Evolutionary conservation across 1,140 invertebrate genomes (phyloP), one percentile per base, ranked within the genome.

Genomic region (Heterodera carotae): DNA sequence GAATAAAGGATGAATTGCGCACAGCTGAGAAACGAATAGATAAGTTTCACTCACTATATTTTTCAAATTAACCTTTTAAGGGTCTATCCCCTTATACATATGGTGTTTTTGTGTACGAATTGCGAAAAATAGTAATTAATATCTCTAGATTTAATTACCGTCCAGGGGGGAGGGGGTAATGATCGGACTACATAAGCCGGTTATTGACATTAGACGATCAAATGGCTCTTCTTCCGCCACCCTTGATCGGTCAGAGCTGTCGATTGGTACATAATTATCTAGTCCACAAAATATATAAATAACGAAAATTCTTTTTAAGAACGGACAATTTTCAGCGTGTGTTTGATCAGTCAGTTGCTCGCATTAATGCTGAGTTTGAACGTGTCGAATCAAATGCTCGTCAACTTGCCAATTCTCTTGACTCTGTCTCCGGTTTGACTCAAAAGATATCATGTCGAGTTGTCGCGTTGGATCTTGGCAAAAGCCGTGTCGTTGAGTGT

Each of bases 401-500:
- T 29, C 75, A 81, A 39, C 73, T 86, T 18, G 76, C 85, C 25
- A 67, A 25, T 31, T 82, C 74, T 69, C 73, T 86, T 7, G 80
- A 83, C n/a, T 78, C 69, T 7, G 77, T 86, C 10, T 82, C 86
- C 22, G 64, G 36, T 6, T 60, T 88, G 5, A 87, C 85, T n/a
- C 84, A 88, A 34, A 83, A 82, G 25, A 86, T 86, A 31, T 82
- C 82, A 27, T 77, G 80, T 12, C 75, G 81, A 33, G 84, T 99
- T 15, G 91, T 95, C 66, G 92, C 94, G 76, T 89, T 99, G 31
- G 97, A 99, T 90, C 89, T 93, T 67, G 95, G 95, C 1, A 93
- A 97, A 94, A 94, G 92, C 81, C 91, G 94, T 81, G 97, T 98
- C 0, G 93, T 93, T 25, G 94, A 96, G 84, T 97, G 94, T 88